These are phyloP conservation scores for Xenopus petersii DNA, from an alignment of 2,797 vertebrate species.

Conservation along the genomic window DNA sequence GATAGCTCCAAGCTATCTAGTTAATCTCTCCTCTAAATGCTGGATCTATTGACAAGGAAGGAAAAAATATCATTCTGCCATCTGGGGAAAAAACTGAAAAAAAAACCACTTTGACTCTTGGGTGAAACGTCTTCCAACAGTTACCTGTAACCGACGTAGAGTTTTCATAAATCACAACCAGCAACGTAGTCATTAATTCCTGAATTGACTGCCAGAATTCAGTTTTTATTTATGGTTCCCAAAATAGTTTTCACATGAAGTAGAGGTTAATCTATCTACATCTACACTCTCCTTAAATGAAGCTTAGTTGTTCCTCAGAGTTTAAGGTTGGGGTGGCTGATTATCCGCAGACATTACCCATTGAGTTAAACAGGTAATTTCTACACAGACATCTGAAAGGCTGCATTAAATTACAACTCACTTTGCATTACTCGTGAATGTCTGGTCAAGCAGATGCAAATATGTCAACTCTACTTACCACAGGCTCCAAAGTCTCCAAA, in stretches of 20 bases:
- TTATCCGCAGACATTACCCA: too few relatives aligned
- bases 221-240: constrained; percentile 18
- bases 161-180: constrained; percentile 2
- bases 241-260: constrained; percentile 12
- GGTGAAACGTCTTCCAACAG: neutral
- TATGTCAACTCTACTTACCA: neutral
- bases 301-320: too few relatives aligned
- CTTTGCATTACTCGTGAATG: neutral
- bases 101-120: neutral
- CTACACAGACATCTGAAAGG: too few relatives aligned
- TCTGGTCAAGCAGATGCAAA: neutral
- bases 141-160: neutral
- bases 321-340: too few relatives aligned
- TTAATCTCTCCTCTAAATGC: constrained; percentile 1
- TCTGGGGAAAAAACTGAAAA: neutral
- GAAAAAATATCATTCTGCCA: neutral
- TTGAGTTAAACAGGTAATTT: too few relatives aligned
- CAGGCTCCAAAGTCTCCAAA: neutral
- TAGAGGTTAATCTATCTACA: too few relatives aligned
- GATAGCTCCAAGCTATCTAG: constrained; percentile 1
- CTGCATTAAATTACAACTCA: too few relatives aligned
- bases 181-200: constrained; percentile 1
- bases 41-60: neutral
- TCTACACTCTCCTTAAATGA: too few relatives aligned
- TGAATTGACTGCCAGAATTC: neutral